Evolutionary conservation across 2,113 vertebrate species (phyloP).

Genomic region (Cryptomyrus ogoouensis): DNA sequence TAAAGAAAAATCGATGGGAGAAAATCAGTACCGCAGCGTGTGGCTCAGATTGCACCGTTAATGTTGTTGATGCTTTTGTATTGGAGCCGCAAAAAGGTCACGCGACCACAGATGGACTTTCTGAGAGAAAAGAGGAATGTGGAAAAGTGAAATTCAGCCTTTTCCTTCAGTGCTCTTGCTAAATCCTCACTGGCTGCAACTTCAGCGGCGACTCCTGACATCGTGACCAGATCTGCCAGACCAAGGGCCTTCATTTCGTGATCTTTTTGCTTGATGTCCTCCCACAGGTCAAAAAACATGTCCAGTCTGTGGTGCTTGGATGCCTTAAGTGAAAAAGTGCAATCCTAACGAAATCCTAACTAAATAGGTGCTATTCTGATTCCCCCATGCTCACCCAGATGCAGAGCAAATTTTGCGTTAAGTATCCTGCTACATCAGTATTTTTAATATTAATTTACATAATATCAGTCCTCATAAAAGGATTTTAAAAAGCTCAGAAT

Average conservation of each 20-base stretch:
- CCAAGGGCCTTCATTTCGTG: background rate
- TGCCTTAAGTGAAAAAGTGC: background rate
- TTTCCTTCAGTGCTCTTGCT: background rate
- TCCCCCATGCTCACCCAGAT: background rate
- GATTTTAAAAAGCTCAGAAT: background rate
- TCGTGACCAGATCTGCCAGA: background rate
- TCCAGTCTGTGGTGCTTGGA: background rate
- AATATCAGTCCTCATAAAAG: slow-evolving; percentile 1
- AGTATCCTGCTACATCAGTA: background rate
- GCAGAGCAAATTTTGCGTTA: background rate
- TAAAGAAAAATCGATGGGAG: background rate
- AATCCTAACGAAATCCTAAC: background rate
- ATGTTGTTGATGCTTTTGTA: background rate
- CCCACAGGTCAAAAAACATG: background rate
- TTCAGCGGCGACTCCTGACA: background rate
- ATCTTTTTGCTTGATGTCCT: background rate
- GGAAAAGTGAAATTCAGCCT: background rate
- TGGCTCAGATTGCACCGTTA: background rate
- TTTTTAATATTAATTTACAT: slow-evolving; percentile 11
- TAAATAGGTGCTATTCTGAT: background rate
- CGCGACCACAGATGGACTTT: background rate
- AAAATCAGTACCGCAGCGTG: background rate
- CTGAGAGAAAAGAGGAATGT: background rate
- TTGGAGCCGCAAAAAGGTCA: background rate
- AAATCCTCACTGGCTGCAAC: background rate